Percentiles rank a stretch among this genome's conserved stretches.
These are phyloP conservation scores for Sipha flava DNA, from an alignment of 1,140 invertebrate species.

Conservation along the genomic window DNA sequence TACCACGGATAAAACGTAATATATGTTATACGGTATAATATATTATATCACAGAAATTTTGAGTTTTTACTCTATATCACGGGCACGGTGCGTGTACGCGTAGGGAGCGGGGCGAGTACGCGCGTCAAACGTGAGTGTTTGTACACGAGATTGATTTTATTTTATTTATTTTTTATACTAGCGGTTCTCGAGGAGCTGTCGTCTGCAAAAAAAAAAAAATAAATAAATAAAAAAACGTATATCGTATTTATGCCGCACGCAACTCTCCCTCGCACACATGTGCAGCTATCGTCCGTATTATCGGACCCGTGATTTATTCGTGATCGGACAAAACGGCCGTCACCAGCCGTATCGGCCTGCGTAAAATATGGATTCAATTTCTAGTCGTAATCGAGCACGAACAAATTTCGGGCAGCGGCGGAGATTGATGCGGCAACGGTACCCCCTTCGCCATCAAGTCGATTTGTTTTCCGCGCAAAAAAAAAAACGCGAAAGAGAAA, in stretches of 20 bases:
- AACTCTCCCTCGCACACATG: too few species aligned
- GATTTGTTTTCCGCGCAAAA: constrained; percentile 6
- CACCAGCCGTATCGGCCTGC: not conserved
- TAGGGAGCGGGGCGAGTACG: too few species aligned
- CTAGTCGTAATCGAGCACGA: constrained; percentile 16
- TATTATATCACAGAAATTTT: not conserved
- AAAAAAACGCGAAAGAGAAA: not conserved
- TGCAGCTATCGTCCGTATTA: not conserved
- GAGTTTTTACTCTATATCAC: not conserved
- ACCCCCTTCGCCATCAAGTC: not conserved
- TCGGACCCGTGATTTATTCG: constrained; percentile 9
- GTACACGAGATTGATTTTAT: not conserved
- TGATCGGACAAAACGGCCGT: constrained; percentile 20
- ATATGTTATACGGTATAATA: too few species aligned
- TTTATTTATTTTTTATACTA: too few species aligned
- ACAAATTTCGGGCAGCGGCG: not conserved
- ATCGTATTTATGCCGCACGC: not conserved
- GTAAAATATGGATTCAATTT: constrained; percentile 28
- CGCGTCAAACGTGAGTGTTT: not conserved
- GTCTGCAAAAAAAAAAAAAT: not conserved
- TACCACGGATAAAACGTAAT: too few species aligned
- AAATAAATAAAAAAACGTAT: not conserved
- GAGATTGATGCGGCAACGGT: not conserved
- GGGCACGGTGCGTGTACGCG: too few species aligned
- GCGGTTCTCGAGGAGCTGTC: not conserved